Percentiles rank a stretch among this genome's conserved stretches.
Evolutionary conservation across 2,797 vertebrate species (phyloP).

Genomic region (Orestias chungarensis): DNA sequence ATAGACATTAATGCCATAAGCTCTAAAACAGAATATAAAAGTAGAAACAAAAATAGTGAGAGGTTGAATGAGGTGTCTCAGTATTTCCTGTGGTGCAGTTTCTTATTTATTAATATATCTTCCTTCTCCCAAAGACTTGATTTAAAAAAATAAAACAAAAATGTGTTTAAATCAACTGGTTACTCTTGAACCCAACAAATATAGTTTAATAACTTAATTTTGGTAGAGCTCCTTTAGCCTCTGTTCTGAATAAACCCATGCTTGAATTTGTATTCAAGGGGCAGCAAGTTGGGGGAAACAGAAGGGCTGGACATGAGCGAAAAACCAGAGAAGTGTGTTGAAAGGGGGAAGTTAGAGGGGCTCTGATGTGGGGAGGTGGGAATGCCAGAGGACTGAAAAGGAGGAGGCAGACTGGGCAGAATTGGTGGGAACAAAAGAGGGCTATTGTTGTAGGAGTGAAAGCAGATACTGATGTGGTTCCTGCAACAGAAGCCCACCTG

Average conservation of each 20-base stretch:
- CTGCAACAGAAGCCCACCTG: constrained; percentile 37
- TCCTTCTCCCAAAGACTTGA: too few species aligned
- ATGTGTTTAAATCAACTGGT: background rate
- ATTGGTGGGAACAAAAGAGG: constrained; percentile 41
- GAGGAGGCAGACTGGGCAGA: constrained; percentile 21
- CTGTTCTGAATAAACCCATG: background rate
- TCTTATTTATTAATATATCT: too few species aligned
- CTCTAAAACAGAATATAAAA: background rate
- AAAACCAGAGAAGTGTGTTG: constrained; percentile 12
- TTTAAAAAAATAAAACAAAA: background rate
- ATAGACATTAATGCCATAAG: background rate
- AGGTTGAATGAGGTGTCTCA: background rate
- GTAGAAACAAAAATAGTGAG: background rate
- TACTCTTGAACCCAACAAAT: background rate
- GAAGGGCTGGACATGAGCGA: background rate
- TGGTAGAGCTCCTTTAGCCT: background rate
- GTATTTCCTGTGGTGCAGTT: background rate
- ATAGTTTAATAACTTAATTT: background rate
- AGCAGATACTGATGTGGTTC: constrained; percentile 45
- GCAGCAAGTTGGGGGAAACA: background rate
- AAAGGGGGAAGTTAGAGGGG: constrained; percentile 16
- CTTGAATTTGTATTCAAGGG: background rate
- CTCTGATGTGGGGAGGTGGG: constrained; percentile 29
- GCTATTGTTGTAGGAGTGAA: constrained; percentile 53
- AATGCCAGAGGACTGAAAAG: constrained; percentile 41